Evolutionary conservation across 2,113 vertebrate species (phyloP).

Genomic region (Ictalurus furcatus): DNA sequence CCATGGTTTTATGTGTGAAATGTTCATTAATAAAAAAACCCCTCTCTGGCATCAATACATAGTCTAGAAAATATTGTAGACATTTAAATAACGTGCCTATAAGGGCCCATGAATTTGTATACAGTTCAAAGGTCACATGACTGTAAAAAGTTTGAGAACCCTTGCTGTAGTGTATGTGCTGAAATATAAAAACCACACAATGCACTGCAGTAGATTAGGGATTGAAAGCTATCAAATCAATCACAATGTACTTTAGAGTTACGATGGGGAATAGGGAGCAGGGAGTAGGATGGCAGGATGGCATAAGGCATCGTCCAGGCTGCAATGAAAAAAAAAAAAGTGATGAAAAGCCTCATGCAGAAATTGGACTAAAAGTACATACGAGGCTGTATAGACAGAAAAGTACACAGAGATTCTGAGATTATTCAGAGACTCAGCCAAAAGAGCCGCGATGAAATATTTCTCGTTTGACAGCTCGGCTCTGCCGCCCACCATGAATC

Average conservation of each 20-base stretch:
- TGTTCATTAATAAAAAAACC: not conserved
- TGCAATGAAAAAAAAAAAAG: conserved; percentile 8
- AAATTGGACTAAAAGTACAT: conserved; percentile 30
- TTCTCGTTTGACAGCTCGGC: conserved; percentile 48
- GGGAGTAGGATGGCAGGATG: not conserved
- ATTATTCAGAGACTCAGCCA: conserved; percentile 46
- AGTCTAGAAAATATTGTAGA: not conserved
- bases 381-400: conserved; percentile 33
- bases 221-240: not conserved
- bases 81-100: not conserved
- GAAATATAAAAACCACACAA: not conserved
- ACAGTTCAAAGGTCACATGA: not conserved
- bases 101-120: not conserved
- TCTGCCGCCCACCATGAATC: conserved; percentile 55
- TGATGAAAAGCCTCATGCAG: conserved; percentile 4
- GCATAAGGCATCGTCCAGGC: not conserved
- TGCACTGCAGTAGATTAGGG: not conserved
- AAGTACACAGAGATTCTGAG: conserved; percentile 43
- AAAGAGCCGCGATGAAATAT: conserved; percentile 45
- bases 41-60: not conserved
- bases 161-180: not conserved
- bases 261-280: not conserved
- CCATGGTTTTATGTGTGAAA: not conserved
- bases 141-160: conserved; percentile 4
- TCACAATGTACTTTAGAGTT: not conserved